phyloP scores from a whole-genome alignment of 2,113 vertebrate genomes.

The Poeciliopsis turrubarensis region DNA sequence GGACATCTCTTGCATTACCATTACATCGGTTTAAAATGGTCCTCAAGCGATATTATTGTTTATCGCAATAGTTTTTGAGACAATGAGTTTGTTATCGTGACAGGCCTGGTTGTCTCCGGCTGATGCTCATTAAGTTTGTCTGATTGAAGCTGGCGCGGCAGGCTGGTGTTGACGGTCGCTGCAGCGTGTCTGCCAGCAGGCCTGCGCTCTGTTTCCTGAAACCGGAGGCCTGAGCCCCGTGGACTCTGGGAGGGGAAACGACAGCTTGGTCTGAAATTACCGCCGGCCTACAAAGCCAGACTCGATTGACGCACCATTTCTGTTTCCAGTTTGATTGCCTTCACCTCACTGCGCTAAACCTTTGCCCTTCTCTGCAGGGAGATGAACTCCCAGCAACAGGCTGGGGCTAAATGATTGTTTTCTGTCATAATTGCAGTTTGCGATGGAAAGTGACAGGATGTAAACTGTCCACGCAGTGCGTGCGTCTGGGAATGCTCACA shows the following conservation, averaged over 20 bases:
- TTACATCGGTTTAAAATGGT: too few species aligned
- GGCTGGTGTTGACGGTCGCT: slow-evolving; percentile 72
- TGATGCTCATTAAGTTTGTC: slow-evolving; percentile 72
- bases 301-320: slow-evolving; percentile 48
- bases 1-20: too few species aligned
- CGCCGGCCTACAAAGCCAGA: slow-evolving; percentile 49
- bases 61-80: too few species aligned
- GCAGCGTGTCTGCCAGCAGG: slow-evolving; percentile 65
- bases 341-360: slow-evolving; percentile 28
- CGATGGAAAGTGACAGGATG: slow-evolving; percentile 15
- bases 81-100: too few species aligned
- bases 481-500: slow-evolving; percentile 4
- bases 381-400: slow-evolving; percentile 17
- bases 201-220: slow-evolving; percentile 79
- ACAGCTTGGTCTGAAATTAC: slow-evolving; percentile 73
- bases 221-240: slow-evolving; percentile 66
- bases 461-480: neutral
- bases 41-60: too few species aligned
- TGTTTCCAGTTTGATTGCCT: slow-evolving; percentile 50
- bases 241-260: slow-evolving; percentile 66
- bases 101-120: slow-evolving; percentile 6
- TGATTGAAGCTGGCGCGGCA: slow-evolving; percentile 58
- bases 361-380: slow-evolving; percentile 28
- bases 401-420: slow-evolving; percentile 11
- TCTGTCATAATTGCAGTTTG: slow-evolving; percentile 21